A percentile compares a stretch with the other conserved stretches of the same genome.
Evolutionary conservation across 2,888 invertebrate genomes (phyloP).

Genomic region (Homarus gammarus): DNA sequence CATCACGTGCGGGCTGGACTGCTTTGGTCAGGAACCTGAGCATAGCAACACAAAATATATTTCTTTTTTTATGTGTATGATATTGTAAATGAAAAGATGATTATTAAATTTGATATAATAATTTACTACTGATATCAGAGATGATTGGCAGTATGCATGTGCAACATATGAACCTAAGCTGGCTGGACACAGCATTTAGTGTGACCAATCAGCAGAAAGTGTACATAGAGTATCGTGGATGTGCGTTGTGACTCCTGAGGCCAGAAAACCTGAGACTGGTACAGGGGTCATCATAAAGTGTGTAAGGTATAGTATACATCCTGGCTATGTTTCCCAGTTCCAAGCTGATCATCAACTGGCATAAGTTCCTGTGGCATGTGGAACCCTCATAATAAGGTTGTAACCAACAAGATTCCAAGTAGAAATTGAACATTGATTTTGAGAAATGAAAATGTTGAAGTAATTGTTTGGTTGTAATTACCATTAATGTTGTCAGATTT

Average conservation of each 20-base stretch:
- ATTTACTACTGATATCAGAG: constrained; percentile 55
- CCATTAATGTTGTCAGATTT: constrained; percentile 53
- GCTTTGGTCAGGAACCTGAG: constrained; percentile 68
- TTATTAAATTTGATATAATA: constrained; percentile 61
- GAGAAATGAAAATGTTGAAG: constrained; percentile 25
- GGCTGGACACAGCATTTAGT: constrained; percentile 52
- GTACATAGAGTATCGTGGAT: constrained; percentile 55
- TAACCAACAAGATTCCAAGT: constrained; percentile 41
- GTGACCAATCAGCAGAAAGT: constrained; percentile 41
- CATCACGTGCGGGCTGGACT: constrained; percentile 28
- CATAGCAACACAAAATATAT: constrained; percentile 63
- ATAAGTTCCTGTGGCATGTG: constrained; percentile 63
- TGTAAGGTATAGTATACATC: constrained; percentile 39
- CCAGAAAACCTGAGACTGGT: constrained; percentile 42
- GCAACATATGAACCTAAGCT: constrained; percentile 51
- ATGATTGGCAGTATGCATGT: constrained; percentile 56
- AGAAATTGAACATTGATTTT: constrained; percentile 45
- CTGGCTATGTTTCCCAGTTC: constrained; percentile 48
- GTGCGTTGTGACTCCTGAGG: constrained; percentile 32
- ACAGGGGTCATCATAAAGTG: constrained; percentile 40
- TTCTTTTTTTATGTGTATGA: constrained; percentile 59
- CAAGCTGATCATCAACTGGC: constrained; percentile 44
- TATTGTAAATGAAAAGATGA: constrained; percentile 67
- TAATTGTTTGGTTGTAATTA: constrained; percentile 69
- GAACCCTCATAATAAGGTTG: constrained; percentile 53